Evolutionary conservation across 1,140 invertebrate genomes (phyloP).

Genomic region (Hycleus cichorii): DNA sequence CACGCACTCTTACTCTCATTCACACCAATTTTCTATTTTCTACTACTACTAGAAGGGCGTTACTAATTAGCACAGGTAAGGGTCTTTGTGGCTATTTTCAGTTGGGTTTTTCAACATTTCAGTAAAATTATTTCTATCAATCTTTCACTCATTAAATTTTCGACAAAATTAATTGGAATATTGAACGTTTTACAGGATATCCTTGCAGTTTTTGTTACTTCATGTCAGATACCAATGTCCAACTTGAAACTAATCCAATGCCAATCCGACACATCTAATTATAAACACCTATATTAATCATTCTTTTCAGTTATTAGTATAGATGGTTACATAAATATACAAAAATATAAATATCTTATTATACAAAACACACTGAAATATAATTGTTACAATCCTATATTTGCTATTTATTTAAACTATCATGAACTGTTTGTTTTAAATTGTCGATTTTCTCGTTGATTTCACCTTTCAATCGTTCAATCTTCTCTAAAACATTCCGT

Average conservation of each 20-base stretch:
- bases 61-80: not conserved
- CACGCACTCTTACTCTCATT: too few relatives aligned
- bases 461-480: not conserved
- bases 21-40: too few relatives aligned
- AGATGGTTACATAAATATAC: not conserved
- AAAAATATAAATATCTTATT: not conserved
- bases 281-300: not conserved
- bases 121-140: too few relatives aligned
- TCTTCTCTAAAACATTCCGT: not conserved
- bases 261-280: constrained; percentile 1
- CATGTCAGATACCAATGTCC: constrained; percentile 28
- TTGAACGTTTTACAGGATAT: constrained; percentile 21
- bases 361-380: not conserved
- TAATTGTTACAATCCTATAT: not conserved
- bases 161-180: too few relatives aligned
- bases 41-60: too few relatives aligned
- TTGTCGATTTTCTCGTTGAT: not conserved
- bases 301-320: too few relatives aligned
- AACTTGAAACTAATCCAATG: constrained; percentile 7
- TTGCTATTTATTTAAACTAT: not conserved
- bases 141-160: not conserved
- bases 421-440: not conserved
- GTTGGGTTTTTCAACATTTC: too few relatives aligned
- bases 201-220: constrained; percentile 25
- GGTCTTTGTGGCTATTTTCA: not conserved